Base-by-base conservation (phyloP, 2,113 vertebrate species). In the Corynorhinus townsendii region DNA sequence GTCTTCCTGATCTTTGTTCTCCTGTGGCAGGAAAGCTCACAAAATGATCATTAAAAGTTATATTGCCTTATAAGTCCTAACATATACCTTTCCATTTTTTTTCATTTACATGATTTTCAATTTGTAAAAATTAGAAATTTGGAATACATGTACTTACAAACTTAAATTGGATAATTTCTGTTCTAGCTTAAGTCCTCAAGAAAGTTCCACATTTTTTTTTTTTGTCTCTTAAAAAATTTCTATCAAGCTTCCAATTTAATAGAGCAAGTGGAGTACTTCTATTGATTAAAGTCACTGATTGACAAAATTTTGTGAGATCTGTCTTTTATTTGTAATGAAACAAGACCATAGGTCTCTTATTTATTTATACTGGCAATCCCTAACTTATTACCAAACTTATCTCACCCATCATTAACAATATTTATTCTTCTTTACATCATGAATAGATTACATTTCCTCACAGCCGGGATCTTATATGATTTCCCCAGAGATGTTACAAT, bases 401-500 rank as follows among this genome's bases (percentile, higher is more conserved):
- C 33, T 94, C 69, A 40, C 20, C 22, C 45, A 56, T 49, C 40
- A 84, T 86, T 91, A 81, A 54, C 22, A 49, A 56, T 90, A 54
- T 96, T 95, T 95, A 96, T 90, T 95, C 56, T 92, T 94, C 56
- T 79, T 86, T 94, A 85, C 11, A 80, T 87, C 79, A 52, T 28
- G 5, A 73, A 89, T 91, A 83, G 82, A 95, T 96, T 94, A 80
- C 33, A 73, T 95, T 95, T 75, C 4, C 35, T 72, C 38, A 45
- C 16, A 79, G 56, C 43, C 82, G 56, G 45, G 35, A 77, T 94
- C 86, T 94, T 91, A 15, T 94, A 40, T 97, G 94, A 96, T 97
- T 97, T 96, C 93, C 90, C 92, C 45, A 76, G 95, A 95, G 92
- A 95, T n/a, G 33, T 72, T 38, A 33, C 54, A 86, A 45, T 94